Conservation (phyloP, 2,113 vertebrate species). For the Calidris pugnax region DNA sequence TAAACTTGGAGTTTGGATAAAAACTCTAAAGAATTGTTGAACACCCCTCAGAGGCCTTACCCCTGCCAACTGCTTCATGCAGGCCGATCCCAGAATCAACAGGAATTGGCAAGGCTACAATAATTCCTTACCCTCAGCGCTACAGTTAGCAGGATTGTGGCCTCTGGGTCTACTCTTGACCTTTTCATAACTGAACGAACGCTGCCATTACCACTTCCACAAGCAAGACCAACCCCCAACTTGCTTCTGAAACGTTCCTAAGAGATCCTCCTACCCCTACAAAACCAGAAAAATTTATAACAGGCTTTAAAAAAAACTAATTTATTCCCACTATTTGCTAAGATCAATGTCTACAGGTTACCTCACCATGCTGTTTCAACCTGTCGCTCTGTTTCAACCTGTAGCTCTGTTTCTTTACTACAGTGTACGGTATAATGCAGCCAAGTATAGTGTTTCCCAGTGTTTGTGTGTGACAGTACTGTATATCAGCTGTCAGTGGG, state of each 20-base stretch:
- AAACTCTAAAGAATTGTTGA: not conserved
- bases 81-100: not conserved
- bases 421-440: rapidly evolving
- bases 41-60: not conserved
- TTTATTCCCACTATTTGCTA: not conserved
- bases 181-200: not conserved
- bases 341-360: not conserved
- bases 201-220: not conserved
- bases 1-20: not conserved
- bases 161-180: not conserved
- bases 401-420: not conserved
- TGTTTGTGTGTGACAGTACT: rapidly evolving
- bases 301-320: not conserved
- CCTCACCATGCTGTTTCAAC: not conserved
- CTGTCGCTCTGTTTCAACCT: not conserved
- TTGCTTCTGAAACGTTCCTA: not conserved
- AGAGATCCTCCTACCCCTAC: not conserved
- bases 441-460: not conserved
- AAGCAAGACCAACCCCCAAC: not conserved
- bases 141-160: not conserved
- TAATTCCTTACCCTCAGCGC: not conserved
- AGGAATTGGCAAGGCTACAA: not conserved
- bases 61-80: not conserved
- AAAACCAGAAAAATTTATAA: not conserved
- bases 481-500: not conserved